Evolutionary conservation across 2,797 vertebrate species (phyloP), one percentile per base, ranked within the genome.

Genomic region (Astyanax mexicanus): DNA sequence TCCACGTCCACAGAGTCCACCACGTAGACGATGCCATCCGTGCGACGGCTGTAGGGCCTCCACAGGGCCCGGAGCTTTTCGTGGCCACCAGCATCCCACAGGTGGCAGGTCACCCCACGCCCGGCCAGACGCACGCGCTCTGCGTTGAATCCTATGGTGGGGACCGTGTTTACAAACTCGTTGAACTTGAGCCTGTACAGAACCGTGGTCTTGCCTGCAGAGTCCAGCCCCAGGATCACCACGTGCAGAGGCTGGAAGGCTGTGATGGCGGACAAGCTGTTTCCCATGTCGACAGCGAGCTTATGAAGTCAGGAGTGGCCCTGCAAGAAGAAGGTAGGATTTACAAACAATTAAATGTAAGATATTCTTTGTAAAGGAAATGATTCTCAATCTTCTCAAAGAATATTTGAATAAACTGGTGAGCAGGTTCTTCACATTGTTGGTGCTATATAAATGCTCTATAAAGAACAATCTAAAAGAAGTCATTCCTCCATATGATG

Each of bases 81-180:
- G 87, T 96, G 95, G 4, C 95, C 95, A 0, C 95, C 94, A 66
- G 96, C 95, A 57, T 96, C 95, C 95, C 95, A 96, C 71, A 96
- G 95, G 89, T 95, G 95, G 88, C 94, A 96, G 89, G 94, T 95
- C 90, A 95, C 95, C 42, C 95, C 95, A 68, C 80, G 94, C 92
- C n/a, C 92, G 88, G 81, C 94, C 93, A 95, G 87, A 58, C 88
- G 89, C 75, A 96, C 94, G 85, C 93, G 92, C 89, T 96, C 95
- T 0, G 94, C 95, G 89, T 96, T 96, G 87, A 96, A 96, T 45
- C 95, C 95, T 79, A 96, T 96, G 83, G 95, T 96, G 74, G 95
- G 95, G 84, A 96, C 95, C 0, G 95, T 96, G 89, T 96, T 96
- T 71, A 96, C 95, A 70, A 96, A 96, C 91, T 96, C 95, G 81